Evolutionary conservation across 2,797 vertebrate genomes (phyloP), one percentile per base, ranked within the genome.

Genomic region (Podarcis siculus): DNA sequence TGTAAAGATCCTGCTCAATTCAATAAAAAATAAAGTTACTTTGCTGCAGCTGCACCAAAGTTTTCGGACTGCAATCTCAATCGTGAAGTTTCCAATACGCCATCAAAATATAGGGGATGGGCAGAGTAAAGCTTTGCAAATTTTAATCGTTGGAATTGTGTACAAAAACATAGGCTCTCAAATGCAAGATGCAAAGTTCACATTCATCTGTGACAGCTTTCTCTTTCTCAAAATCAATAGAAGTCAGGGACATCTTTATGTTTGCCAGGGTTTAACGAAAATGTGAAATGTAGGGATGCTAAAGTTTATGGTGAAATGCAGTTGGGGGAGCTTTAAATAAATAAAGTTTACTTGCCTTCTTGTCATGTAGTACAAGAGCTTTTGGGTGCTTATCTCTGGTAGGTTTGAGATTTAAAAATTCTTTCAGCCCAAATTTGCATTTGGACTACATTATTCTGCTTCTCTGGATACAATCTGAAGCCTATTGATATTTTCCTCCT

Each of bases 191-290:
- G 66, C 55, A 72, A 61, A 87, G 66, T 80, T 81, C 64, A 92
- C 87, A 86, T 8, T 75, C 30, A 78, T 61, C 8, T 90, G 35
- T 88, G 83, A 92, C 88, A 76, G 49, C 49, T 55, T 55, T 3
- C 42, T 82, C 80, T 87, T 23, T 32, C 58, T 64, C 87, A 7
- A 49, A 81, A 13, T 72, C 85, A 88, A 61, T 80, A 80, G 79
- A 91, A 84, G 73, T 91, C 58, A 84, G 42, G 73, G 67, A 92
- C 90, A 72, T 89, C 64, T 19, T 86, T 82, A 82, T 61, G 32
- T 82, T 61, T 89, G 35, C 13, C 45, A 71, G 37, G 9, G 64
- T 71, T 77, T 75, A 67, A 69, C 32, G n/a, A 69, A 88, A 69
- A 83, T 83, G 13, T 71, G 73, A 83, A 71, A 45, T 27, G 35